Evolutionary conservation across 2,888 invertebrate genomes (phyloP), one percentile per base, ranked within the genome.

Genomic region (Brenthis daphne): DNA sequence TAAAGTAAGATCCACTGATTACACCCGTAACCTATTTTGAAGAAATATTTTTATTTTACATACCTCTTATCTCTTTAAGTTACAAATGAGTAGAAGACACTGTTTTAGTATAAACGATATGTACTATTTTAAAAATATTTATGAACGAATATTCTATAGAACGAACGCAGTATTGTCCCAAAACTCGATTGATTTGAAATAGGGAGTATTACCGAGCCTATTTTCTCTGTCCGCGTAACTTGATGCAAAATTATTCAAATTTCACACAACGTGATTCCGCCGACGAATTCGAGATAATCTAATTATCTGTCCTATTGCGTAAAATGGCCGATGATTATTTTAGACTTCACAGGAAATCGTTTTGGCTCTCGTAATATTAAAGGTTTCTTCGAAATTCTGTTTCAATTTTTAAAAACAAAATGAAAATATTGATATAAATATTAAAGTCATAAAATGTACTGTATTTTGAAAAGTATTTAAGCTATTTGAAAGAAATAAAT

Each of bases 171-270:
- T 16, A 54, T 50, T 50, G 6, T 12, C 3, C 11, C 48, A 50
- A 50, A 60, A 60, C 33, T 33, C 33, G 33, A 60, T 60, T 60
- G 16, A 29, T 50, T 50, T 50, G 60, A 60, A 60, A 50, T 50
- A 33, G 16, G 50, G 37, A 50, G 50, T 50, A 60, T 60, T 60
- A 50, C 60, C n/a, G 29, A 60, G 50, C 50, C 63, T 63, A 69
- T 71, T 73, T 70, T 69, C 67, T 78, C 72, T 77, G 79, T 80
- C 81, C 74, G 77, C 69, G 72, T 75, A 77, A 79, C 76, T 72
- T 75, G 77, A 82, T 82, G 82, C 78, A 79, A 84, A 85, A 82
- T 85, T 86, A 86, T 84, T 85, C 81, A 82, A 84, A 85, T 84
- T 80, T 80, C 77, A 79, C 79, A 78, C 79, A 75, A 80, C 76